phyloP scores from a whole-genome alignment of 2,888 invertebrate species.

The Erebia aethiops region DNA sequence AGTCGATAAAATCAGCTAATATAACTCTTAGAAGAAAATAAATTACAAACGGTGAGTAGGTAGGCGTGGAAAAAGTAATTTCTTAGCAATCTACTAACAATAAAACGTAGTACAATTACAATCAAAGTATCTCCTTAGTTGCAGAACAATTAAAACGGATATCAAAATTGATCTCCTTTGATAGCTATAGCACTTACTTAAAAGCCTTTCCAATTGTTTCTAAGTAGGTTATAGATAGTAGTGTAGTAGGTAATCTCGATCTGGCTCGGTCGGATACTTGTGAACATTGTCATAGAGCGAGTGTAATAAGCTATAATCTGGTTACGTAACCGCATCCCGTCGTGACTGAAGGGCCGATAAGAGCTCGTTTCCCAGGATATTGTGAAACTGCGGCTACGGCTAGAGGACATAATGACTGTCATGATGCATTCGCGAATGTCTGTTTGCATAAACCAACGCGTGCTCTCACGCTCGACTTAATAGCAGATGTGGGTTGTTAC shows the following conservation, averaged over 20 bases:
- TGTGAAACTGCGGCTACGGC: constrained; percentile 56
- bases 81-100: neutral
- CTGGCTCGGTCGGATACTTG: constrained; percentile 28
- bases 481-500: constrained; percentile 49
- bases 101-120: neutral
- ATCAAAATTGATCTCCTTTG: constrained; percentile 18
- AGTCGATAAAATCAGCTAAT: neutral
- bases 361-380: constrained; percentile 61
- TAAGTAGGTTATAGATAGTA: constrained; percentile 27
- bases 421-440: constrained; percentile 62
- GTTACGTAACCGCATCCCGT: constrained; percentile 70
- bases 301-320: constrained; percentile 60
- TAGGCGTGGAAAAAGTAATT: neutral
- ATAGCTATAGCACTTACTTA: constrained; percentile 21
- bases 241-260: constrained; percentile 27
- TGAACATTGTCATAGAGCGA: constrained; percentile 57
- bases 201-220: constrained; percentile 29
- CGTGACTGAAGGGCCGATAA: constrained; percentile 69
- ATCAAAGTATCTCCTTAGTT: neutral
- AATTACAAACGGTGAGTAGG: neutral
- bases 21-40: constrained; percentile 1
- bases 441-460: constrained; percentile 66
- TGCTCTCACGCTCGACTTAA: constrained; percentile 69
- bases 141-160: constrained; percentile 7
- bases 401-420: constrained; percentile 65